phyloP scores from a whole-genome alignment of 2,113 vertebrate species.

The Megaceryle maxima region DNA sequence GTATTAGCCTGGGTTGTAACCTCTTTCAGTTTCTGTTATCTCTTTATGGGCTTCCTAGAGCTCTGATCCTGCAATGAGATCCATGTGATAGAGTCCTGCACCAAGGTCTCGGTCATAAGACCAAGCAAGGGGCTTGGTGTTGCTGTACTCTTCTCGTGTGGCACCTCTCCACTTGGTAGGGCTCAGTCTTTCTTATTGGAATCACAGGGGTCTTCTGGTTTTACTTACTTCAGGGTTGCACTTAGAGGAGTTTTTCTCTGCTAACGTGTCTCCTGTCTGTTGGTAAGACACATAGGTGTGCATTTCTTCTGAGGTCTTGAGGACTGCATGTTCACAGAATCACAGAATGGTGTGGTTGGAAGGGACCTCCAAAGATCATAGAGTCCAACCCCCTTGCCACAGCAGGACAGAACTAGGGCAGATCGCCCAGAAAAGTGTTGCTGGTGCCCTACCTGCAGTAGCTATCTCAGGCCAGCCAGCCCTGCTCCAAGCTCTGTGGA shows the following conservation, averaged over 20 bases:
- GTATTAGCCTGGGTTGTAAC: slow-evolving; percentile 22
- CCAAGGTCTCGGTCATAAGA: neutral
- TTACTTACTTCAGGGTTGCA: neutral
- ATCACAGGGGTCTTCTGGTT: accelerated
- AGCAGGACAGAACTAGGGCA: too few species aligned
- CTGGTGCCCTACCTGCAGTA: neutral
- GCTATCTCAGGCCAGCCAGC: neutral
- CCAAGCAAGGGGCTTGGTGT: accelerated
- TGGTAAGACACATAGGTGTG: accelerated
- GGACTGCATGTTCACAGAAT: accelerated
- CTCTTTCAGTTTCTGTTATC: slow-evolving; percentile 3
- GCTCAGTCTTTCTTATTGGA: neutral
- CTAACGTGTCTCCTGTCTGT: neutral
- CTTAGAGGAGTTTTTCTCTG: neutral
- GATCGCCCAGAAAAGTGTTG: too few species aligned
- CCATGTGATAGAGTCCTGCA: neutral
- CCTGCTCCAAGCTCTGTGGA: neutral
- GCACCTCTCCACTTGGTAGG: neutral
- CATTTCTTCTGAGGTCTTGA: neutral
- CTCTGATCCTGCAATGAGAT: neutral
- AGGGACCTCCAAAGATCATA: too few species aligned
- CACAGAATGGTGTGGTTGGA: too few species aligned
- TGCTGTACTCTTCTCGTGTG: neutral
- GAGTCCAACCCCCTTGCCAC: too few species aligned
- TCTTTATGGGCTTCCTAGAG: neutral